These are phyloP conservation scores for Streptopelia turtur DNA, from an alignment of 2,797 vertebrate genomes.

Conservation along the genomic window DNA sequence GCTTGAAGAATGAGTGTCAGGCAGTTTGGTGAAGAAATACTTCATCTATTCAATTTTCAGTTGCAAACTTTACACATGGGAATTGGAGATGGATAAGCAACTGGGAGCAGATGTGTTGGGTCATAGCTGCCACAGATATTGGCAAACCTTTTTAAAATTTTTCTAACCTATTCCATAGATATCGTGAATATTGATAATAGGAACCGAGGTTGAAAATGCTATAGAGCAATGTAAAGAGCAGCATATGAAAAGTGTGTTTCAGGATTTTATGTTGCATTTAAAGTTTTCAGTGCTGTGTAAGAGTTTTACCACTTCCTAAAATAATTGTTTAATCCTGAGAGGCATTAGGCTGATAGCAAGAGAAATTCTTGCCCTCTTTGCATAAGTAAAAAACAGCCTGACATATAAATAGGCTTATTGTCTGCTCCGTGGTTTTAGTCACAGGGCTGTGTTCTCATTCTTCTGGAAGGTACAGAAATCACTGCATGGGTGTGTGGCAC, in stretches of 20 bases:
- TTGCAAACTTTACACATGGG: not conserved
- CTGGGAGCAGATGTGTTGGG: not conserved
- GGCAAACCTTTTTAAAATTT: not conserved
- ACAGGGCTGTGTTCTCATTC: not conserved
- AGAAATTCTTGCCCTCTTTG: not conserved
- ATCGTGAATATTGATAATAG: not conserved
- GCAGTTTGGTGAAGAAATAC: not conserved
- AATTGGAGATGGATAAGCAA: not conserved
- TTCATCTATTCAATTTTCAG: not conserved
- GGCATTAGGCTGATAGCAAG: not conserved
- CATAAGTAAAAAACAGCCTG: not conserved
- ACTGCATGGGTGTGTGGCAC: not conserved
- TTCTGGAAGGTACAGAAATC: not conserved
- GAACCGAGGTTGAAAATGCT: not conserved
- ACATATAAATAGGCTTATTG: not conserved
- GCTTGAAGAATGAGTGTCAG: not conserved
- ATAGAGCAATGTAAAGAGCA: not conserved
- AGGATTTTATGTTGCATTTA: not conserved
- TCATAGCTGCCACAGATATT: not conserved
- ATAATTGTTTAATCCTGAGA: not conserved
- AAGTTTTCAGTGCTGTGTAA: not conserved
- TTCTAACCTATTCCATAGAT: not conserved
- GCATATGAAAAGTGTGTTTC: rapidly evolving
- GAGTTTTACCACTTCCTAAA: not conserved
- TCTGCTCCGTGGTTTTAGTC: not conserved